phyloP scores from a whole-genome alignment of 2,797 vertebrate genomes.

The Leucoraja ocellata region DNA sequence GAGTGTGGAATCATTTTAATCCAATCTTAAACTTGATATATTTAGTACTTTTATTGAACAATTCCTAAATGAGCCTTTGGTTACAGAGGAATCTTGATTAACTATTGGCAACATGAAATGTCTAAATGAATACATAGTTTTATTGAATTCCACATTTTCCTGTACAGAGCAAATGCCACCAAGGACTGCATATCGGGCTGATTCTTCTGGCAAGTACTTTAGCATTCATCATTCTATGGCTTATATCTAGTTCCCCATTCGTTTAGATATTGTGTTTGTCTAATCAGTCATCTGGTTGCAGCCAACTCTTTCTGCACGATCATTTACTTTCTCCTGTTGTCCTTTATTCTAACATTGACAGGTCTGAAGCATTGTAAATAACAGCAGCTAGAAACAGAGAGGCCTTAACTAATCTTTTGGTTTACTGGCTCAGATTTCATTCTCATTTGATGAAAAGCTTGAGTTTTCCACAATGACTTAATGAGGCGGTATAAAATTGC shows the following conservation, averaged over 20 bases:
- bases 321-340: conserved; percentile 16
- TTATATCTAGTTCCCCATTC: conserved; percentile 24
- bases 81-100: background rate
- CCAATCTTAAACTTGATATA: background rate
- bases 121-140: conserved; percentile 54
- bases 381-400: background rate
- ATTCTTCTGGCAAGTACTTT: conserved; percentile 81
- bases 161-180: conserved; percentile 80
- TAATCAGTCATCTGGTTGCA: conserved; percentile 14
- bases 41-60: background rate
- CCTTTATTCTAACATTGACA: conserved; percentile 28
- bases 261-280: conserved; percentile 33
- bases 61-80: background rate
- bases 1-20: background rate
- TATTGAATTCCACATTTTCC: conserved; percentile 65
- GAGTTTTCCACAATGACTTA: background rate
- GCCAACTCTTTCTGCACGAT: conserved; percentile 23
- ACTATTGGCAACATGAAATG: conserved; percentile 23
- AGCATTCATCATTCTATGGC: conserved; percentile 44
- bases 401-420: conserved; percentile 31
- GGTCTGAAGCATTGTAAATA: conserved; percentile 26
- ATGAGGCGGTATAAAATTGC: conserved; percentile 5
- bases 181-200: conserved; percentile 75
- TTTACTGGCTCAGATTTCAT: conserved; percentile 16
- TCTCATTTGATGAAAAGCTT: conserved; percentile 19